phyloP scores from a whole-genome alignment of 2,888 invertebrate genomes.

The Celastrina argiolus region DNA sequence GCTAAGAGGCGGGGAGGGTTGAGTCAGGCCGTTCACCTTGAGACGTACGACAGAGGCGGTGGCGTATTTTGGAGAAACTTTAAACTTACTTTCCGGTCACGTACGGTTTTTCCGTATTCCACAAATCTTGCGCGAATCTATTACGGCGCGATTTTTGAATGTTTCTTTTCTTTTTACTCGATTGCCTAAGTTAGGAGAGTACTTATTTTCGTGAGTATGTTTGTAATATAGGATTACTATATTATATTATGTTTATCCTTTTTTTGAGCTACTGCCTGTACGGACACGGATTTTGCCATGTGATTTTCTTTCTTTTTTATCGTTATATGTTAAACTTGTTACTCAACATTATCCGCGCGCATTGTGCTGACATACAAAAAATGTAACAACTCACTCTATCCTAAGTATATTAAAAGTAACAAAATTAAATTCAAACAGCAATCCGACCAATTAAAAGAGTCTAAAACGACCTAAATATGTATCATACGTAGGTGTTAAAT shows the following conservation, averaged over 20 bases:
- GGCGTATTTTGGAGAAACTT: constrained; percentile 41
- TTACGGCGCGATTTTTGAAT: background rate
- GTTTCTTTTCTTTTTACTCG: background rate
- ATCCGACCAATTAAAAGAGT: background rate
- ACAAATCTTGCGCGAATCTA: background rate
- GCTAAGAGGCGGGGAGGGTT: constrained; percentile 69
- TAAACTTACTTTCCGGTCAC: constrained; percentile 27
- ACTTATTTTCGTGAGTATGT: too few relatives aligned
- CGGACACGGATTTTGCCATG: too few relatives aligned
- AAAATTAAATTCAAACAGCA: background rate
- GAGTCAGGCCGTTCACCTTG: constrained; percentile 71
- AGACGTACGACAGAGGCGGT: constrained; percentile 55
- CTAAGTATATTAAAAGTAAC: too few relatives aligned
- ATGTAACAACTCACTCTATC: too few relatives aligned
- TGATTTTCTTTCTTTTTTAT: too few relatives aligned
- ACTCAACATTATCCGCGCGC: too few relatives aligned
- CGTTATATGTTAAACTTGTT: too few relatives aligned
- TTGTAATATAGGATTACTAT: too few relatives aligned
- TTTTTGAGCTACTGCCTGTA: too few relatives aligned
- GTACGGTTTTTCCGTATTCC: constrained; percentile 24
- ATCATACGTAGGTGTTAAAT: constrained; percentile 36
- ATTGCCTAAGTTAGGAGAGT: too few relatives aligned
- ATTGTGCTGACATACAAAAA: too few relatives aligned
- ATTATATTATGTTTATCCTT: too few relatives aligned
- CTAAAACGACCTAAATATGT: background rate